A percentile compares a stretch with the other conserved stretches of the same genome.
phyloP scores from a whole-genome alignment of 2,888 invertebrate species.

The Chouioia cunea region DNA sequence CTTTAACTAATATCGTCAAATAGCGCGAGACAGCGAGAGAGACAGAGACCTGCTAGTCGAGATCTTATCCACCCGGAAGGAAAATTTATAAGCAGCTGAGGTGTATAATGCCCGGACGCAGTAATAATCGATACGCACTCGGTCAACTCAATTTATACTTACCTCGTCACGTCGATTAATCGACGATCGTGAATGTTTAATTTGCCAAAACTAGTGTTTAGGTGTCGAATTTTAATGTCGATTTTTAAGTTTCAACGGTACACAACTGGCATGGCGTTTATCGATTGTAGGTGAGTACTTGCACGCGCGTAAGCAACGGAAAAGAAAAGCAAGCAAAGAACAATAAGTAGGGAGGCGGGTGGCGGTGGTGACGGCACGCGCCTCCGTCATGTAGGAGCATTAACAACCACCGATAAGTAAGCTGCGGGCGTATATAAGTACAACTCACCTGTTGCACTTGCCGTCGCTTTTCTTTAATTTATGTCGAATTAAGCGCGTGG shows the following conservation, averaged over 20 bases:
- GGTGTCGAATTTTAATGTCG: neutral
- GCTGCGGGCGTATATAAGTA: too few relatives aligned
- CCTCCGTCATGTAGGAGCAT: neutral
- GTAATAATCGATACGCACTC: too few relatives aligned
- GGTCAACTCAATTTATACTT: too few relatives aligned
- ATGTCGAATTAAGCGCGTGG: conserved; percentile 27
- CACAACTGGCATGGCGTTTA: neutral
- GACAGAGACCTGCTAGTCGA: too few relatives aligned
- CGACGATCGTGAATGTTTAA: too few relatives aligned
- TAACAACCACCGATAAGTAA: too few relatives aligned
- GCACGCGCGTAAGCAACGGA: conserved; percentile 24
- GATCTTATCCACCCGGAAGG: conserved; percentile 20
- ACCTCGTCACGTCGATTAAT: too few relatives aligned
- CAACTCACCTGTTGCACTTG: conserved; percentile 41
- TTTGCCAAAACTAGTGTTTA: too few relatives aligned
- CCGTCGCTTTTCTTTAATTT: conserved; percentile 29
- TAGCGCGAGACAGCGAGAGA: conserved; percentile 5
- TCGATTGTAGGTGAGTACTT: too few relatives aligned
- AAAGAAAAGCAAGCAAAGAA: conserved; percentile 9
- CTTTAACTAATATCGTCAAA: conserved; percentile 35
- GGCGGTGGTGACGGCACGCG: neutral
- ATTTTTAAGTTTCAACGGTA: conserved; percentile 24
- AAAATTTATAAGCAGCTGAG: conserved; percentile 11
- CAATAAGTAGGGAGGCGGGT: neutral
- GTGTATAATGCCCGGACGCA: neutral